Evolutionary conservation across 2,797 vertebrate species (phyloP), one percentile per base, ranked within the genome.

Genomic region (Coregonus suidteri): DNA sequence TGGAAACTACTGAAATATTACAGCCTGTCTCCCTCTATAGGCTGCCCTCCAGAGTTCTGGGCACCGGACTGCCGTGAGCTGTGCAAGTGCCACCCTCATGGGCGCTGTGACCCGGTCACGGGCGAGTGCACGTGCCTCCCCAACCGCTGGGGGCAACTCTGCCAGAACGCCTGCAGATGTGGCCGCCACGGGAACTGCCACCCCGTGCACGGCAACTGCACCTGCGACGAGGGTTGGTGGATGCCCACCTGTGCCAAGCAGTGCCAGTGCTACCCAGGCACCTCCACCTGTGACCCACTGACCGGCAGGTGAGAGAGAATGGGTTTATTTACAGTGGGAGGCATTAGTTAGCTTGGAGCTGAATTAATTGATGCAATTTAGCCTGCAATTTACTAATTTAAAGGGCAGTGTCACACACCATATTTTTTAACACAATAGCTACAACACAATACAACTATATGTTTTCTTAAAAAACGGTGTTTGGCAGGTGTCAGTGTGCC

Each of bases 1-100:
- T 47, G 41, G 2, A 47, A 47, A 56, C 54, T n/a, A 59, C 5
- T 11, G 6, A 62, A 64, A 6, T 41, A 41, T 41, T 41, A 41
- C n/a, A 1, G 6, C 9, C 56, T 62, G 59, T 64, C 59, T 7
- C 25, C n/a, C 11, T 64, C 59, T 64, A 0, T 86, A 99, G 98
- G 87, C 53, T 99, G 98, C 84, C 97, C 98, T 0, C 83, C 85
- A 77, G 95, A 95, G 81, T 98, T 97, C 86, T 99, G 98, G 98
- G 96, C 94, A 0, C 88, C 95, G 0, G 96, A 99, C 88, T 99
- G 98, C 90, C 96, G 95, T 5, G 85, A 90, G 90, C 85, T 81
- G 62, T 99, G 98, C 82, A 81, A 13, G 0, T 99, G 98, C 79
- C 79, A 95, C 85, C 97, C 97, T 0, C 78, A 95, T 0, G 98